Evolutionary conservation across 2,797 vertebrate genomes (phyloP), one percentile per base, ranked within the genome.

Genomic region (Amphiprion clarkii): DNA sequence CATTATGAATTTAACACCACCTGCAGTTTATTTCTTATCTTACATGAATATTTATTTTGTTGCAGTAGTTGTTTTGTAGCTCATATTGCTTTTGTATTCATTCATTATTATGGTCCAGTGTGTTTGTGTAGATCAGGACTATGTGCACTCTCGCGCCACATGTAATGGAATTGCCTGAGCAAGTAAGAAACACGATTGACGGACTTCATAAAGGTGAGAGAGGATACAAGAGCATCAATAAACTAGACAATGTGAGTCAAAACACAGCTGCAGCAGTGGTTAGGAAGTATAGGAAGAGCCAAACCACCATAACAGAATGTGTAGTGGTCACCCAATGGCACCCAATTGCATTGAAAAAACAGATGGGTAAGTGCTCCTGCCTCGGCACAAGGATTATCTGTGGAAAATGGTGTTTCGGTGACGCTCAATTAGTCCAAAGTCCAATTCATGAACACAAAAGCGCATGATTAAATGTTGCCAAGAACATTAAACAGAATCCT

Each of bases 251-350:
- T 3, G 36, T 14, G 33, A 64, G 48, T 44, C 3, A 12, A n/a
- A 13, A 62, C 23, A 5, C 17, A 49, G 60, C 2, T 62, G 42
- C 25, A 61, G 23, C 23, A 5, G 13, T 29, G 23, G 23, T 61
- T 9, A 27, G 40, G 3, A 29, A 0, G 42, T 25, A 60, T 8
- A 44, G 21, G 21, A 52, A 53, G 23, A 27, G 52, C 23, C 52
- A 53, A 9, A 56, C 39, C 53, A 33, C 13, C 42, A 67, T 21
- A 46, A 46, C 4, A 67, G 65, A 67, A 55, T 17, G 27, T 67
- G 25, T 17, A 55, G 52, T 56, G 25, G 64, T 17, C 64, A 42
- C 54, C 19, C 40, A 54, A 66, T 54, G 52, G 42, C 39, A 39
- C 33, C 39, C 29, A 52, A 42, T 56, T 31, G 39, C 23, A 46